Evolutionary conservation across 2,888 invertebrate species (phyloP), one percentile per base, ranked within the genome.

Genomic region (Punctoribates punctum): DNA sequence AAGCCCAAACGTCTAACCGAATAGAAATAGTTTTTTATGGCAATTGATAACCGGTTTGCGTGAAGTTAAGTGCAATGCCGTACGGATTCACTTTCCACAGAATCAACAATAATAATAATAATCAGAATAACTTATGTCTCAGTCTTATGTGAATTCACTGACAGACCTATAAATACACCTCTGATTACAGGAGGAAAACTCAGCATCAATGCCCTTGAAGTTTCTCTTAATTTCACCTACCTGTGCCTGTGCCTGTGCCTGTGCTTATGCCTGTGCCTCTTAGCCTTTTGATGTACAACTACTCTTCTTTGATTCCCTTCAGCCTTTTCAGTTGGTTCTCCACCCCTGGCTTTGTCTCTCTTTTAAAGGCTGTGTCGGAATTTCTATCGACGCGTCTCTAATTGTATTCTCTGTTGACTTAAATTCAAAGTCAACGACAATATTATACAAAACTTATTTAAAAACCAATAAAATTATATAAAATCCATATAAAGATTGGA

Each of bases 181-280:
- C 46, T 11, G 46, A 46, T 46, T 9, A 48, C 60, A 60, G 17
- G 46, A 74, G 70, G 46, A 70, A 70, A 70, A 20, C 17, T 70
- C 20, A 8, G 34, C 6, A 48, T 70, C 70, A 70, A 20, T 46
- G 42, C 29, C 70, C 46, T 70, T 70, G 70, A 42, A 70, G 42
- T 70, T 34, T 29, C 70, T 23, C 23, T 70, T 25, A 29, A 6
- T 70, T 15, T 70, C 70, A 11, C 46, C 70, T 17, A 17, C 20
- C 70, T 70, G 8, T 70, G 5, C 23, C 29, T 20, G 34, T 70
- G 3, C 23, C 29, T 70, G 34, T 11, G 34, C 29, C 34, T 11
- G n/a, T n/a, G n/a, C n/a, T n/a, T n/a, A n/a, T n/a, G n/a, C n/a
- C n/a, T n/a, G n/a, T n/a, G n/a, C n/a, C n/a, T n/a, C n/a, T n/a